A percentile compares a stretch with the other conserved stretches of the same genome.
Conservation (phyloP, 2,797 vertebrate species). For the Sebastiscus albofasciatus region DNA sequence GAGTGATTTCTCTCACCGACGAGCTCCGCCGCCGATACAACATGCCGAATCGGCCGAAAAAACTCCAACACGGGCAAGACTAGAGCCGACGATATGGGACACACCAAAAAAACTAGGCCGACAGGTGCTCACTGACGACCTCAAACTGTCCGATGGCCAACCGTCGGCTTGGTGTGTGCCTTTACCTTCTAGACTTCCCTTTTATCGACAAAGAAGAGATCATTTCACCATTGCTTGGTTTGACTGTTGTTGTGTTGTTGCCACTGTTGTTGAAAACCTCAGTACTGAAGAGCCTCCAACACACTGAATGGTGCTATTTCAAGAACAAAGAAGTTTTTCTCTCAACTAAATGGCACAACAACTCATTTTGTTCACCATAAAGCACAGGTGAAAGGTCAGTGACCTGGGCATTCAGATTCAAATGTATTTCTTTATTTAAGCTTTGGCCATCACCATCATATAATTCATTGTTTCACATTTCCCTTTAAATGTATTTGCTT, state of each 20-base stretch:
- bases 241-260: not conserved
- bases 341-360: not conserved
- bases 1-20: too few relatives aligned
- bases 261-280: not conserved
- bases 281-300: not conserved
- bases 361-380: not conserved
- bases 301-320: not conserved
- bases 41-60: too few relatives aligned
- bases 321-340: slow-evolving; percentile 1
- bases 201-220: not conserved
- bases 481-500: not conserved
- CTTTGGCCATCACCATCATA: not conserved
- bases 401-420: not conserved
- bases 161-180: too few relatives aligned
- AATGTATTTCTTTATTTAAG: not conserved
- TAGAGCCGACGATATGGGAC: too few relatives aligned
- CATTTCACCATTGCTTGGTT: not conserved
- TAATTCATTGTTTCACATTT: not conserved
- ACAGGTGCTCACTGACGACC: too few relatives aligned
- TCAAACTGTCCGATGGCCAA: too few relatives aligned
- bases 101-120: too few relatives aligned
- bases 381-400: slow-evolving; percentile 18
- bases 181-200: too few relatives aligned
- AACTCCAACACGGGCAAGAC: too few relatives aligned
- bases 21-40: too few relatives aligned